Evolutionary conservation across 2,888 invertebrate genomes (phyloP), one percentile per base, ranked within the genome.

Genomic region (Lasiommata megera): DNA sequence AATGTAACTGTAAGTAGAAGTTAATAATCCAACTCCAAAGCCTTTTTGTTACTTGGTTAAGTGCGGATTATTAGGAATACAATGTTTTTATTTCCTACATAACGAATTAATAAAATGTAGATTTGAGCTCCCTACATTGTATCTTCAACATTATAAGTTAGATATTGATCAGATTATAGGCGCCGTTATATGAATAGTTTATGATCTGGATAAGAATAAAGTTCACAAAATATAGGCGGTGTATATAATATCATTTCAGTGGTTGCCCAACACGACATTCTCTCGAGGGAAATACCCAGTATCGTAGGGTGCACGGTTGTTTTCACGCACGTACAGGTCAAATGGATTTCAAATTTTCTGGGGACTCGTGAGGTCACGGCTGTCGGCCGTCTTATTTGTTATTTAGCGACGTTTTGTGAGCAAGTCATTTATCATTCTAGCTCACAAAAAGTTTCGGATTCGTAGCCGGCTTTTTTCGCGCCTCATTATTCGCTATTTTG

Each of bases 311-410:
- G 55, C 43, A 75, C 72, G 74, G 69, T 72, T 69, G 71, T 79
- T 80, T 84, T 82, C 78, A 85, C 78, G 85, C 86, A 83, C 84
- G 83, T 83, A 80, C 72, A 64, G 69, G 69, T 68, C 73, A 75
- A 82, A 84, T 82, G 77, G 79, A 74, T 73, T 76, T 68, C 70
- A 74, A 80, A 80, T 81, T 82, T 82, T 72, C 79, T 74, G 69
- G 77, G 78, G 79, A 81, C 76, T 77, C 79, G 78, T 79, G 80
- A 77, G 80, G 82, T 82, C 84, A 80, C 80, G 79, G 69, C 67
- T 69, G 79, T 79, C 80, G 80, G 76, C 72, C 71, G 64, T 56
- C 63, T 56, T 63, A 62, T 65, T 65, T 61, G 64, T 64, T 65
- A 63, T 66, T 64, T 66, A 65, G 65, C 64, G 66, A 47, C 62